A percentile compares a stretch with the other conserved stretches of the same genome.
Evolutionary conservation across 1,140 invertebrate species (phyloP).

Genomic region (Octopus bimaculoides): DNA sequence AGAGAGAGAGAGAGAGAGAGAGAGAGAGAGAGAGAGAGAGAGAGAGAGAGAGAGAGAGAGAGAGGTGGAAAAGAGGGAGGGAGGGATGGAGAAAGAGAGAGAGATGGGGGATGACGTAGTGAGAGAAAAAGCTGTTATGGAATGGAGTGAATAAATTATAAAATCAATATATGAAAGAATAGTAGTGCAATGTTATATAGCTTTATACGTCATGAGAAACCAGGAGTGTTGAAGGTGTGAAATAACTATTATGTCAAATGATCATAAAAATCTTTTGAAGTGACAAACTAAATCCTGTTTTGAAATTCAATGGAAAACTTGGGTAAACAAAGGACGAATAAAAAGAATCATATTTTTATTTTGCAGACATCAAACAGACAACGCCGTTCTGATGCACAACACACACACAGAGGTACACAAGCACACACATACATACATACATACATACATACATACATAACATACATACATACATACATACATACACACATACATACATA

Average conservation of each 20-base stretch:
- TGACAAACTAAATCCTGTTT: background rate
- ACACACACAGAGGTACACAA: background rate
- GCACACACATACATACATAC: background rate
- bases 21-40: background rate
- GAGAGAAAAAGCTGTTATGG: background rate
- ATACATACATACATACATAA: background rate
- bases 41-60: background rate
- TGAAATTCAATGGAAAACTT: no score
- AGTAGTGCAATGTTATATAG: no score
- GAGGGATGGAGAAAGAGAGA: background rate
- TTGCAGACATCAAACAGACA: background rate
- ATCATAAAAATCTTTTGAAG: background rate
- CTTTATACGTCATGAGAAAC: no score
- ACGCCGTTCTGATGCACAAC: background rate
- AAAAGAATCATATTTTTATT: no score
- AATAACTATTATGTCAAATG: background rate
- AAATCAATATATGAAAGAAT: no score
- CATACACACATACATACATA: background rate
- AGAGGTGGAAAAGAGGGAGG: background rate
- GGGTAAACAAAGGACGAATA: no score
- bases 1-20: background rate
- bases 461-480: background rate
- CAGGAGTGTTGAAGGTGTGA: no score
- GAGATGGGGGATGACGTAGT: background rate
- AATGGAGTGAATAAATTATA: no score